Conservation (phyloP, 2,113 vertebrate genomes). For the Psittacula cyanocephala region DNA sequence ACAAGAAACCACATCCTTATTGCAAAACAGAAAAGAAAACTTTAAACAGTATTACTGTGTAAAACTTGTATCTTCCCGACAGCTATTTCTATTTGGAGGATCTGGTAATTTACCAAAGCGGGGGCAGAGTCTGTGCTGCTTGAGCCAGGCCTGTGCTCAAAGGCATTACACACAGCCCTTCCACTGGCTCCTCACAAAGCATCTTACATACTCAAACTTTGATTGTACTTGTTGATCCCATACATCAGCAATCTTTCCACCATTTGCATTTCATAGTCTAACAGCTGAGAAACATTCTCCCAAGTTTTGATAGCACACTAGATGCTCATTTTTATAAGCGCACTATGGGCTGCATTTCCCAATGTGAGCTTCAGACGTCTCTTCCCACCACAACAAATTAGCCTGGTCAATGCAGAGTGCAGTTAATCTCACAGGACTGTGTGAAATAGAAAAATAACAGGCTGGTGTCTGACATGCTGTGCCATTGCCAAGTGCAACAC, state of each 20-base stretch:
- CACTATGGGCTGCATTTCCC: accelerated
- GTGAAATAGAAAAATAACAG: background rate
- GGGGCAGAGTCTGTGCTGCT: background rate
- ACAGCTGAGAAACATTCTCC: background rate
- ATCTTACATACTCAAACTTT: background rate
- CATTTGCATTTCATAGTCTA: background rate
- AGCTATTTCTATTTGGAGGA: background rate
- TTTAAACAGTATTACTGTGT: background rate
- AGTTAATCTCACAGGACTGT: background rate
- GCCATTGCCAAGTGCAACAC: background rate
- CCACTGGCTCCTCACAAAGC: background rate
- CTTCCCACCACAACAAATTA: background rate
- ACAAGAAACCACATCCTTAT: background rate
- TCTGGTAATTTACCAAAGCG: background rate
- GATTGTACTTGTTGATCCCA: background rate
- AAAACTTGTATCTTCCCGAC: background rate
- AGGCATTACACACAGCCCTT: background rate
- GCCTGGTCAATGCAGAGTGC: background rate
- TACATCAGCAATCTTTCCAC: background rate
- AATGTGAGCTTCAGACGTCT: background rate
- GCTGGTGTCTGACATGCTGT: background rate
- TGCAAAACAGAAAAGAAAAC: background rate
- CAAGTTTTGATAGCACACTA: background rate
- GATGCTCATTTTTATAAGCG: background rate
- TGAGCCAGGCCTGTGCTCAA: background rate